A percentile compares a stretch with the other conserved stretches of the same genome.
Evolutionary conservation across 2,797 vertebrate species (phyloP).

Genomic region (Smutsia gigantea): DNA sequence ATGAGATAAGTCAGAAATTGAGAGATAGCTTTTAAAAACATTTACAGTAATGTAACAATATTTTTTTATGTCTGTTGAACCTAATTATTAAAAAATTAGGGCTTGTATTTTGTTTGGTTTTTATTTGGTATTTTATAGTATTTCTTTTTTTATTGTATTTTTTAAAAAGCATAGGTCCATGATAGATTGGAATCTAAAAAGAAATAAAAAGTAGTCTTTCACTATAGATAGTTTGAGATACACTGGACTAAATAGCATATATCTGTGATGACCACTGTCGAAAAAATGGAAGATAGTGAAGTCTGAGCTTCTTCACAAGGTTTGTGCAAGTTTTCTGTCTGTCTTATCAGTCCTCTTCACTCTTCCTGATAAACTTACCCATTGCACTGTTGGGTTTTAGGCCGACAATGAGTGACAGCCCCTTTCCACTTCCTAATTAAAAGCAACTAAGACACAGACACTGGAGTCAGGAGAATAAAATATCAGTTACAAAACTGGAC

Average conservation of each 20-base stretch:
- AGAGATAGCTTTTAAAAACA: not conserved
- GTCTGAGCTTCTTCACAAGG: slow-evolving; percentile 1
- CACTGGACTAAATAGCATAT: not conserved
- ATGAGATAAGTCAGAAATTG: not conserved
- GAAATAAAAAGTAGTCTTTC: not conserved
- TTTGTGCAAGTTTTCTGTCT: not conserved
- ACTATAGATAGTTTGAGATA: not conserved
- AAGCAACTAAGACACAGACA: not conserved
- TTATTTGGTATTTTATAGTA: slow-evolving; percentile 42
- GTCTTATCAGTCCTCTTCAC: not conserved
- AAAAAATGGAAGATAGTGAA: slow-evolving; percentile 27
- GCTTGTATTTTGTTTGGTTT: not conserved
- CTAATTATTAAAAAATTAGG: not conserved
- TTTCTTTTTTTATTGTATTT: not conserved
- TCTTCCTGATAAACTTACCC: not conserved
- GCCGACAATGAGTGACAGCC: not conserved
- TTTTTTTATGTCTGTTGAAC: not conserved
- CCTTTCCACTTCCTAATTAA: slow-evolving; percentile 25
- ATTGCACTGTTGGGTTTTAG: not conserved
- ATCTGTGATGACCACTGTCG: not conserved
- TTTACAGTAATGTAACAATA: not conserved
- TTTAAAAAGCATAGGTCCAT: not conserved
- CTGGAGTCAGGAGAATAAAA: slow-evolving; percentile 28
- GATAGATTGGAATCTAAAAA: not conserved
- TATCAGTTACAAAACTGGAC: slow-evolving; percentile 32